Percentiles rank a stretch among this genome's conserved stretches.
phyloP scores from a whole-genome alignment of 2,888 invertebrate species.

The Oxytorus armatus region DNA sequence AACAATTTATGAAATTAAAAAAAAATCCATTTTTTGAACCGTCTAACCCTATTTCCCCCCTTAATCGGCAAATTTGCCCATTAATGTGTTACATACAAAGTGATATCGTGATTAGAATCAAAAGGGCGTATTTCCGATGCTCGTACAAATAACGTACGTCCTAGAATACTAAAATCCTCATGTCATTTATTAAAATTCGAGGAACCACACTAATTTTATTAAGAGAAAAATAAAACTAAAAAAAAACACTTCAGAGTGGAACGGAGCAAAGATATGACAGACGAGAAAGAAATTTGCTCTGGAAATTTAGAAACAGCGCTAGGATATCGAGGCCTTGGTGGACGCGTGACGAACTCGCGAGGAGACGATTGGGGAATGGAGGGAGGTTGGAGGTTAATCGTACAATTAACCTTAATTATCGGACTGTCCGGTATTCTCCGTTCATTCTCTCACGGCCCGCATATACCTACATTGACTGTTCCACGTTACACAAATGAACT shows the following conservation, averaged over 20 bases:
- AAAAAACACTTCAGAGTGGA: neutral
- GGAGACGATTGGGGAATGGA: neutral
- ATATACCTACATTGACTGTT: neutral
- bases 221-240: neutral
- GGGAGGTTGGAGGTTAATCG: conserved; percentile 67
- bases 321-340: conserved; percentile 19
- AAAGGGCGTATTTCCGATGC: too few species aligned
- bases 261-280: neutral
- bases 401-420: conserved; percentile 73
- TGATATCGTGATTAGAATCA: too few species aligned
- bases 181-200: too few species aligned
- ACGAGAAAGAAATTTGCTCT: conserved; percentile 25
- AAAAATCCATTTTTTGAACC: too few species aligned
- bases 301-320: conserved; percentile 1
- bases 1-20: too few species aligned
- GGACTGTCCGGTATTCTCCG: conserved; percentile 58
- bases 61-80: too few species aligned
- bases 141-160: too few species aligned
- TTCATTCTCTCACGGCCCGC: conserved; percentile 26
- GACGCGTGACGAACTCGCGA: conserved; percentile 16
- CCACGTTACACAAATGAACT: conserved; percentile 9
- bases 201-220: too few species aligned
- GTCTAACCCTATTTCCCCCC: too few species aligned
- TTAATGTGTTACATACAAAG: too few species aligned
- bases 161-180: too few species aligned